These are phyloP conservation scores for Hyperopisus bebe DNA, from an alignment of 2,113 vertebrate species.

Conservation along the genomic window DNA sequence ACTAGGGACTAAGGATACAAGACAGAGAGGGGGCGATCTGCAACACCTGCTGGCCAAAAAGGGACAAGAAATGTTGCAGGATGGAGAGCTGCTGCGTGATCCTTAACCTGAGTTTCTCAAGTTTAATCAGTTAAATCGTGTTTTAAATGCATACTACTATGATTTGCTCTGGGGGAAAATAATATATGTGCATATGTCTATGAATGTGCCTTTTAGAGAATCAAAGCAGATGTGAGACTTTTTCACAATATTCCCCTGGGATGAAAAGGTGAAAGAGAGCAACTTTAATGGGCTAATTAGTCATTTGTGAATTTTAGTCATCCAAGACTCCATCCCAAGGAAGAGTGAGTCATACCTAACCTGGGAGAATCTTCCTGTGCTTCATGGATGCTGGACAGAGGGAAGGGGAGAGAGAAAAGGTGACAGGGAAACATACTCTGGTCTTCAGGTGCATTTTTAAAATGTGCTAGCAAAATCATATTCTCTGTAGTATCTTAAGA, in stretches of 20 bases:
- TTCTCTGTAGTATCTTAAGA: conserved; percentile 42
- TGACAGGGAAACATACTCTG: conserved; percentile 47
- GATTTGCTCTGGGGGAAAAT: not conserved
- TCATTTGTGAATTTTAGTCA: conserved; percentile 44
- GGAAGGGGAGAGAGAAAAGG: conserved; percentile 52
- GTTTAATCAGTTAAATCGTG: not conserved
- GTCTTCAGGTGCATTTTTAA: conserved; percentile 41
- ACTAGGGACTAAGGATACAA: too few species aligned
- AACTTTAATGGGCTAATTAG: not conserved
- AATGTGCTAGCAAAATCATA: conserved; percentile 43
- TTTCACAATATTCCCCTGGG: not conserved
- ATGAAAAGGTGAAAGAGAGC: not conserved
- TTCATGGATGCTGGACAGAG: conserved; percentile 47
- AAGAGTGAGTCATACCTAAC: conserved; percentile 58
- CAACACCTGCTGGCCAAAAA: not conserved
- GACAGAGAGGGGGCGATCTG: too few species aligned
- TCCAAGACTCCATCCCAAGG: conserved; percentile 42
- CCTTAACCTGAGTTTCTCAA: not conserved
- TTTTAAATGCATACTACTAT: not conserved
- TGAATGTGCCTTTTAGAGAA: not conserved
- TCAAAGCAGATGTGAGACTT: not conserved
- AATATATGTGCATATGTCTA: not conserved
- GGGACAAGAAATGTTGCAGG: not conserved
- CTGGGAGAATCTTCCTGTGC: conserved; percentile 41
- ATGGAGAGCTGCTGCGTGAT: not conserved